A percentile compares a stretch with the other conserved stretches of the same genome.
phyloP scores from a whole-genome alignment of 2,797 vertebrate genomes.

The Clarias platycephalus region DNA sequence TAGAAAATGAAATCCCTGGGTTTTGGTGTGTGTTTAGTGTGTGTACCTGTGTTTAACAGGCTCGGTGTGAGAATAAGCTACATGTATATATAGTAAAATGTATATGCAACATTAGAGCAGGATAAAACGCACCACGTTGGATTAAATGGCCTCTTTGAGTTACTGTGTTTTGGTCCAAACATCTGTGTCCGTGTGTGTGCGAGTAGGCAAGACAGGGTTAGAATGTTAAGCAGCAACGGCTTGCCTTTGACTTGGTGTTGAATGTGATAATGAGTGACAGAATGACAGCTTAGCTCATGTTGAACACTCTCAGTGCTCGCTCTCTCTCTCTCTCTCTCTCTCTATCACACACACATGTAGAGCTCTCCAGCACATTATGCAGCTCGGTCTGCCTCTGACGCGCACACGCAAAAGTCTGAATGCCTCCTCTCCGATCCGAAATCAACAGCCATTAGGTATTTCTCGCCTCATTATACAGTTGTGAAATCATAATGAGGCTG shows the following conservation, averaged over 20 bases:
- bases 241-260: slow-evolving; percentile 9
- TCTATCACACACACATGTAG: not conserved
- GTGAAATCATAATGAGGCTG: slow-evolving; percentile 18
- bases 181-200: slow-evolving; percentile 14
- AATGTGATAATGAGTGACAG: slow-evolving; percentile 37
- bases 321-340: not conserved
- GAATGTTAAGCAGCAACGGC: slow-evolving; percentile 15
- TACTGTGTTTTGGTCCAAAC: not conserved
- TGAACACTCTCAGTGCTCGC: not conserved
- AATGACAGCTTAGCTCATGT: slow-evolving; percentile 26
- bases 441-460: slow-evolving; percentile 1
- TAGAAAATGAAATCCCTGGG: not conserved
- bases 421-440: slow-evolving; percentile 10
- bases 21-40: not conserved
- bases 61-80: not conserved
- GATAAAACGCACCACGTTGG: not conserved
- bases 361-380: slow-evolving; percentile 1
- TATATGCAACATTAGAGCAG: not conserved
- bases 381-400: slow-evolving; percentile 10
- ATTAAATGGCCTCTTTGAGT: slow-evolving; percentile 23
- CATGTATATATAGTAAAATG: no score
- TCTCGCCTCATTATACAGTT: slow-evolving; percentile 22
- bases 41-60: not conserved
- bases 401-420: not conserved
- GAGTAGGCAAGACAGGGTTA: not conserved